A percentile compares a stretch with the other conserved stretches of the same genome.
Conservation (phyloP, 2,113 vertebrate species). For the Salvelinus fontinalis region DNA sequence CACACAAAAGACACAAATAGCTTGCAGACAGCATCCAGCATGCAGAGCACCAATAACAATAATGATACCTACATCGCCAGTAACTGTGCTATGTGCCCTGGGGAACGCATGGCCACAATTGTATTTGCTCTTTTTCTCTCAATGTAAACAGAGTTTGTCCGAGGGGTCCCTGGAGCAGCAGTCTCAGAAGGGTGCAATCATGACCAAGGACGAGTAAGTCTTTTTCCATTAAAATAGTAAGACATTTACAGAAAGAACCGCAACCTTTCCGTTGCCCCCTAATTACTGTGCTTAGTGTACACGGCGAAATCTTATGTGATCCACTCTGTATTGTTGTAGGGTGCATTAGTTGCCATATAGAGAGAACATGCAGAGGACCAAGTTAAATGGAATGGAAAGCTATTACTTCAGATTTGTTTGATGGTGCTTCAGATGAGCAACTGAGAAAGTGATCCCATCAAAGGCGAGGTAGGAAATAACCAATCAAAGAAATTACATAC, state of each 20-base stretch:
- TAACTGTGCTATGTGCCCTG: background rate
- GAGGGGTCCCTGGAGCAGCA: background rate
- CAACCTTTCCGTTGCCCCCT: background rate
- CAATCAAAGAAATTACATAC: background rate
- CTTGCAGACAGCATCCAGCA: constrained; percentile 75
- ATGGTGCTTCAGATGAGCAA: background rate
- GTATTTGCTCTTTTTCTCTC: background rate
- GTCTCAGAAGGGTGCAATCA: background rate
- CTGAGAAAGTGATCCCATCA: background rate
- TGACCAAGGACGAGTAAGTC: background rate
- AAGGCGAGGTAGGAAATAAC: background rate
- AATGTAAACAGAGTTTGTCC: background rate
- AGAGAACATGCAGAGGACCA: background rate
- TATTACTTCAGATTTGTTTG: background rate
- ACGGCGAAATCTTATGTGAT: background rate
- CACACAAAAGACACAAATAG: constrained; percentile 86
- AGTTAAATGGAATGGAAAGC: background rate
- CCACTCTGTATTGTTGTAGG: background rate
- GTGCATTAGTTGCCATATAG: background rate
- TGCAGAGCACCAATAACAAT: constrained; percentile 80
- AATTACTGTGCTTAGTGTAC: background rate
- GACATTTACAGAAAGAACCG: background rate
- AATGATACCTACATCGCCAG: constrained; percentile 49
- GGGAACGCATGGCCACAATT: background rate
- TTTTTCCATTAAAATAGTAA: background rate